A percentile compares a stretch with the other conserved stretches of the same genome.
These are phyloP conservation scores for Halesus radiatus DNA, from an alignment of 1,140 invertebrate genomes.

Conservation along the genomic window DNA sequence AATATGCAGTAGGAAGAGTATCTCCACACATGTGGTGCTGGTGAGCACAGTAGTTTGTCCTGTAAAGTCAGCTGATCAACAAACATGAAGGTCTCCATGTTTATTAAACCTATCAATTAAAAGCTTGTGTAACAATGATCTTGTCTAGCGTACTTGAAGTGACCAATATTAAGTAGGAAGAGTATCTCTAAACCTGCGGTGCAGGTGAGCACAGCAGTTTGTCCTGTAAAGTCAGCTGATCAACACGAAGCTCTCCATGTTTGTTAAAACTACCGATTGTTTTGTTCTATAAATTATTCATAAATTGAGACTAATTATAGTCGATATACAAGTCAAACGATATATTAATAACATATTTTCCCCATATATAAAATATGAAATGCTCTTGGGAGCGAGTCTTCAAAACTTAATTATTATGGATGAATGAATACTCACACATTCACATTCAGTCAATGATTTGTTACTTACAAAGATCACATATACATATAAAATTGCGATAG, in stretches of 20 bases:
- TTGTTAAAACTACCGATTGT: constrained; percentile 6
- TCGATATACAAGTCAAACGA: constrained; percentile 29
- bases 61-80: background rate
- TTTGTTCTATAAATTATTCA: constrained; percentile 15
- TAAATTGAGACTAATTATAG: constrained; percentile 41
- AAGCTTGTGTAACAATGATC: too few species aligned
- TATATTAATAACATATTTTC: constrained; percentile 20
- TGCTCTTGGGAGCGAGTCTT: constrained; percentile 20
- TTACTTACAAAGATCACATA: constrained; percentile 38
- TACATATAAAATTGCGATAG: constrained; percentile 32
- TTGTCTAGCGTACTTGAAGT: too few species aligned
- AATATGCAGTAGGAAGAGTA: too few species aligned
- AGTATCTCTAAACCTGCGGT: too few species aligned
- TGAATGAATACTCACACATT: constrained; percentile 45
- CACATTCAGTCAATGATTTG: constrained; percentile 45
- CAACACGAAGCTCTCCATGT: background rate
- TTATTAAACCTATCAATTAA: constrained; percentile 4
- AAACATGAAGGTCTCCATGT: background rate
- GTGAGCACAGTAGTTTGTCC: background rate
- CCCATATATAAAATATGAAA: constrained; percentile 31
- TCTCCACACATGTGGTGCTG: too few species aligned
- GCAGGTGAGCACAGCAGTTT: background rate
- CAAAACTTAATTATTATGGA: constrained; percentile 29
- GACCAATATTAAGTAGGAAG: too few species aligned
- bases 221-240: background rate